These are phyloP conservation scores for Lepidonotus clava DNA, from an alignment of 2,888 invertebrate species.

Conservation along the genomic window DNA sequence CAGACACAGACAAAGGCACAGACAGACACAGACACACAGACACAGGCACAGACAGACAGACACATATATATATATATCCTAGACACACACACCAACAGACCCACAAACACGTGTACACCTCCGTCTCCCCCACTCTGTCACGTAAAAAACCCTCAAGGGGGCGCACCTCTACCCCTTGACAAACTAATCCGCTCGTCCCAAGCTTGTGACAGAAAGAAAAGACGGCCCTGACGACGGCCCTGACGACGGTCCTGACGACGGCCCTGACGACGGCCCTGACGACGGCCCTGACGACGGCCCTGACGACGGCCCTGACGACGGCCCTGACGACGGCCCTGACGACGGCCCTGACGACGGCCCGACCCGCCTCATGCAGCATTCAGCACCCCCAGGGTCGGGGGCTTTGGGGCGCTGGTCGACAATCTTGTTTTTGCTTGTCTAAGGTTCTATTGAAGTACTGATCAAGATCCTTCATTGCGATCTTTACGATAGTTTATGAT, in stretches of 20 bases:
- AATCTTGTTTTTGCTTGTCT: no score
- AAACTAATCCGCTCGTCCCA: slow-evolving; percentile 21
- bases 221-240: not conserved
- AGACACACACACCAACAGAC: no score
- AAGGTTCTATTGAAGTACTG: no score
- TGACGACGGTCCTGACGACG: no score
- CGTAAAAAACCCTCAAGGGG: not conserved
- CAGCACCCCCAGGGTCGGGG: not conserved
- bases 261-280: not conserved
- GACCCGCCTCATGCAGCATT: slow-evolving; percentile 10
- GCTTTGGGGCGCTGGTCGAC: no score
- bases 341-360: not conserved
- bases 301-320: not conserved
- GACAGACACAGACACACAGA: no score
- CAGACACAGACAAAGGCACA: no score
- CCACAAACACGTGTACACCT: not conserved
- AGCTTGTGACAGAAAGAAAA: slow-evolving; percentile 19
- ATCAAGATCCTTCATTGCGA: no score
- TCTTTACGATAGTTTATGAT: not conserved
- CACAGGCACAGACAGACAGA: no score
- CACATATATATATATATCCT: no score
- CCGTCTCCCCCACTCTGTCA: not conserved
- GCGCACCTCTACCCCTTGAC: not conserved
- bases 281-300: not conserved
- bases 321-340: not conserved